Conservation (phyloP, 2,888 invertebrate genomes). For the Dynastes maya region DNA sequence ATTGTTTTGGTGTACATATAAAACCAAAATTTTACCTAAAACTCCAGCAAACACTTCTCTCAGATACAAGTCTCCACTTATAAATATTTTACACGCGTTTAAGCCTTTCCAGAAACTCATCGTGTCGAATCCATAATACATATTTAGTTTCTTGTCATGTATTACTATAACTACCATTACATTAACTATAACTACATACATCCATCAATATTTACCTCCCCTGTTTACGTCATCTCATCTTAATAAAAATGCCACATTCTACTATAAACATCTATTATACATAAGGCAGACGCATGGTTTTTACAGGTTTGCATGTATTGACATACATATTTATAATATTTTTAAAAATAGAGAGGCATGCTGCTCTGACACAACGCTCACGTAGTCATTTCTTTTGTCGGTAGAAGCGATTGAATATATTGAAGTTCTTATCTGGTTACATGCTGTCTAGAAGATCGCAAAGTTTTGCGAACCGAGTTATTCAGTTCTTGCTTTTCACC, state of each 20-base stretch:
- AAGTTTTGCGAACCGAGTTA: not conserved
- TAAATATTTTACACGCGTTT: no score
- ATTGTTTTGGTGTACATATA: no score
- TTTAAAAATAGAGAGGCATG: conserved; percentile 40
- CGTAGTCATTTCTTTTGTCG: conserved; percentile 33
- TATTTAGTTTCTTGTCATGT: conserved; percentile 41
- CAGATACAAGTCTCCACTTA: no score
- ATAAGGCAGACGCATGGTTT: conserved; percentile 39
- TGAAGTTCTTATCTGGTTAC: conserved; percentile 32
- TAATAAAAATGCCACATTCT: conserved; percentile 10
- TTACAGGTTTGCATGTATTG: conserved; percentile 44
- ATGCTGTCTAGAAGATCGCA: not conserved
- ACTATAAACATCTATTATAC: conserved; percentile 28
- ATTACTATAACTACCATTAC: conserved; percentile 16
- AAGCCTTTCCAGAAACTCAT: no score
- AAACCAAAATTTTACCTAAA: no score
- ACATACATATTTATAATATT: conserved; percentile 38
- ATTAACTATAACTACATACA: conserved; percentile 11
- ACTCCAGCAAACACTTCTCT: no score
- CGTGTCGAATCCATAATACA: not conserved
- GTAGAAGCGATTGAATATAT: conserved; percentile 23
- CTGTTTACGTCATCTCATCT: conserved; percentile 11
- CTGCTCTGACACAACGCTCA: conserved; percentile 42
- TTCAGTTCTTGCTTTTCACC: no score
- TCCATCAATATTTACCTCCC: conserved; percentile 9